Conservation (phyloP, 2,888 invertebrate genomes). For the Nasonovia ribisnigri region DNA sequence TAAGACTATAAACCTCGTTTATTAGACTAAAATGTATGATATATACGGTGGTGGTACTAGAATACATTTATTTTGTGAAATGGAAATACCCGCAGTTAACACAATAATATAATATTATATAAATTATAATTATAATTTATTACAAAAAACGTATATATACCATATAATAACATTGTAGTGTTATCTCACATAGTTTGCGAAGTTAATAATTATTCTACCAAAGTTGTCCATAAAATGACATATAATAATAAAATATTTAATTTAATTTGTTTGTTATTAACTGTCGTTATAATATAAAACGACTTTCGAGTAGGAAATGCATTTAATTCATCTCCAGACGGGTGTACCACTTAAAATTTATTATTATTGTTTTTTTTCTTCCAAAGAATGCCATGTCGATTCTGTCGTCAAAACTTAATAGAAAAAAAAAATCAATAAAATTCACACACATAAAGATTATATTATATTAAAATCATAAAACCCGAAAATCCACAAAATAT, state of each 20-base stretch:
- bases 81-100: background rate
- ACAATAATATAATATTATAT: constrained; percentile 13
- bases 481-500: background rate
- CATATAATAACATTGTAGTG: background rate
- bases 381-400: background rate
- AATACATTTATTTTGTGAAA: background rate
- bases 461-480: constrained; percentile 13
- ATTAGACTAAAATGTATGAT: background rate
- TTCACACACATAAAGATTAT: background rate
- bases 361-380: background rate
- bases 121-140: constrained; percentile 9
- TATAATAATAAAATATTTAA: constrained; percentile 22
- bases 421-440: background rate
- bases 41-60: background rate
- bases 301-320: background rate
- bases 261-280: constrained; percentile 14
- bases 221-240: constrained; percentile 1
- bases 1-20: constrained; percentile 24
- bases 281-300: constrained; percentile 21
- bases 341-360: background rate
- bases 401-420: background rate
- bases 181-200: background rate
- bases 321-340: background rate
- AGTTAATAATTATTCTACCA: constrained; percentile 25
- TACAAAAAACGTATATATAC: background rate